phyloP scores from a whole-genome alignment of 2,888 invertebrate genomes.

The Oeneis ivallda region DNA sequence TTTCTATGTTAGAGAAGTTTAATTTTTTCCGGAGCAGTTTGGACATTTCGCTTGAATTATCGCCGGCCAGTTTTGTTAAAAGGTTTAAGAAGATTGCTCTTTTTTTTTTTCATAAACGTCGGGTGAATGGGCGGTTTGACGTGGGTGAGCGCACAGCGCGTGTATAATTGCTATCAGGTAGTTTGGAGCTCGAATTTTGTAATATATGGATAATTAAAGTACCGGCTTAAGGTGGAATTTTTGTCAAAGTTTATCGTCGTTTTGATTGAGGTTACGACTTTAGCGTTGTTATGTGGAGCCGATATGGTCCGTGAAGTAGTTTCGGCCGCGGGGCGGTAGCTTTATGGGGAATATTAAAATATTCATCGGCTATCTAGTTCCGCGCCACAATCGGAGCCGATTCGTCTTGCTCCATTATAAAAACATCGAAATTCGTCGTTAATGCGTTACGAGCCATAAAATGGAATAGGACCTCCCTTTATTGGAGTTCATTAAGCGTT shows the following conservation, averaged over 20 bases:
- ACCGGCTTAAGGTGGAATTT: constrained; percentile 79
- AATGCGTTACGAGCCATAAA: constrained; percentile 66
- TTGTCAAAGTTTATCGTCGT: constrained; percentile 80
- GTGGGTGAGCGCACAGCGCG: constrained; percentile 81
- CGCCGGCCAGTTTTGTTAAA: constrained; percentile 78
- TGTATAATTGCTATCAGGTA: constrained; percentile 81
- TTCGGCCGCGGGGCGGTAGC: constrained; percentile 70
- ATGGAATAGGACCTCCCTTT: constrained; percentile 60
- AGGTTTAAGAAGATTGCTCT: constrained; percentile 71
- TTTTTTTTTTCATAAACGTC: constrained; percentile 69
- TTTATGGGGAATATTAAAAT: constrained; percentile 65
- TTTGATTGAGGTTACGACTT: constrained; percentile 80
- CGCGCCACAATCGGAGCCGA: constrained; percentile 61
- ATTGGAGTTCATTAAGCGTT: constrained; percentile 62
- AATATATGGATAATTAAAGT: constrained; percentile 81
- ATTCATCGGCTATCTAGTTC: constrained; percentile 54
- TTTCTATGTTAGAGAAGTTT: constrained; percentile 74
- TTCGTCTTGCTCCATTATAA: constrained; percentile 75
- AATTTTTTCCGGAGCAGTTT: constrained; percentile 68
- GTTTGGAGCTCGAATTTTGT: constrained; percentile 69
- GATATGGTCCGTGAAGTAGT: constrained; percentile 56
- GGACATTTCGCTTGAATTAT: constrained; percentile 82
- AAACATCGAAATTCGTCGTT: constrained; percentile 63
- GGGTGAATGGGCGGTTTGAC: constrained; percentile 72
- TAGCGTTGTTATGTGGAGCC: constrained; percentile 46